Evolutionary conservation across 2,888 invertebrate species (phyloP).

Genomic region (Himalopsyche japonica): DNA sequence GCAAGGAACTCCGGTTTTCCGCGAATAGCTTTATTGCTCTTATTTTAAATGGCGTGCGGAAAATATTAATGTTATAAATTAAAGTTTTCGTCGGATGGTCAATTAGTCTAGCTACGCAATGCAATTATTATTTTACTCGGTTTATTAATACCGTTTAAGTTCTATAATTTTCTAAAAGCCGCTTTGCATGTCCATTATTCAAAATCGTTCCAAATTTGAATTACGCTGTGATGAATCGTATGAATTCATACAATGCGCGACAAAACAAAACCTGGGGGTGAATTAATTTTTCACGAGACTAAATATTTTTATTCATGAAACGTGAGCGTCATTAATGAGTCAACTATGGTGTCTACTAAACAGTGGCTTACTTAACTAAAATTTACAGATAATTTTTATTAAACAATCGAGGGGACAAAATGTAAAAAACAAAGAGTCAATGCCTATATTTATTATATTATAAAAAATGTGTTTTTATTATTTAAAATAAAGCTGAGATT

Average conservation of each 20-base stretch:
- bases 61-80: not conserved
- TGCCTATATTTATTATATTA: too few species aligned
- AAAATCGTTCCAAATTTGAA: not conserved
- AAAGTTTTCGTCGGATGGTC: not conserved
- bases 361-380: not conserved
- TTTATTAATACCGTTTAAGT: not conserved
- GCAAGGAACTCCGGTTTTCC: too few species aligned
- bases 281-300: not conserved
- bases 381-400: not conserved
- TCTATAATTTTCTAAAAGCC: not conserved
- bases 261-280: not conserved
- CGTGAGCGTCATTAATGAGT: not conserved
- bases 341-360: not conserved
- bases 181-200: not conserved
- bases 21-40: not conserved
- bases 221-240: not conserved
- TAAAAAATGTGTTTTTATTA: too few species aligned
- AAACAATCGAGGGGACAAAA: too few species aligned
- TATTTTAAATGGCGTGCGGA: not conserved
- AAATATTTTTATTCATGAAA: not conserved
- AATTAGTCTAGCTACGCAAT: not conserved
- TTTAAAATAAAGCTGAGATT: too few species aligned
- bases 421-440: too few species aligned
- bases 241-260: not conserved
- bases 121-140: not conserved